phyloP scores from a whole-genome alignment of 2,113 vertebrate species.

The Romanogobio albipinnatus region DNA sequence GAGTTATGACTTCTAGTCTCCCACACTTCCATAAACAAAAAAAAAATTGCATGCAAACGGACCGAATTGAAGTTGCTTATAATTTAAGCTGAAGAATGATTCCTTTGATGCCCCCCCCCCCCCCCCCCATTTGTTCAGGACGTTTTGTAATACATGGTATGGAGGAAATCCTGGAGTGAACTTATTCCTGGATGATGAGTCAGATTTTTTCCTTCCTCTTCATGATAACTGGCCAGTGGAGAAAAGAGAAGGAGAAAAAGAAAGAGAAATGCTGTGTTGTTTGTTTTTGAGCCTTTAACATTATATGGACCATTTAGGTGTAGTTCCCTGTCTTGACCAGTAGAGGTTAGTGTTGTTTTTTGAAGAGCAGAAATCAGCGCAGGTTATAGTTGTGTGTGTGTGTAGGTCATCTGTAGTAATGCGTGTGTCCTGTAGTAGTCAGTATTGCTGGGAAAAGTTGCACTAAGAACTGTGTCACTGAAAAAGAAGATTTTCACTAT shows the following conservation, averaged over 20 bases:
- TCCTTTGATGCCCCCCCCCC: too few relatives aligned
- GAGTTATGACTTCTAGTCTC: constrained; percentile 7
- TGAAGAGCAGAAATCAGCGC: neutral
- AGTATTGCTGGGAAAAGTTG: constrained; percentile 47
- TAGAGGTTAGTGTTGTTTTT: constrained; percentile 46
- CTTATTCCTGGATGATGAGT: neutral
- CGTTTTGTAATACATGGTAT: neutral
- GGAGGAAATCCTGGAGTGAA: constrained; percentile 26
- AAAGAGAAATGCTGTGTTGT: neutral
- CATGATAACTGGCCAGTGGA: neutral
- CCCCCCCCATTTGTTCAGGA: neutral
- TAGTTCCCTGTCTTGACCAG: constrained; percentile 38
- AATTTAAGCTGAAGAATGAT: neutral
- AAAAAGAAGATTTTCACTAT: constrained; percentile 16
- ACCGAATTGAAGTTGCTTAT: neutral
- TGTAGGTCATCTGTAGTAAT: constrained; percentile 43
- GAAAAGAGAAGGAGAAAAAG: neutral
- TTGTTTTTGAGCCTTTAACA: neutral
- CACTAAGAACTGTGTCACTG: neutral
- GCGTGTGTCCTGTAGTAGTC: constrained; percentile 59
- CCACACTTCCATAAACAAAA: neutral
- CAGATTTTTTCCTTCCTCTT: neutral
- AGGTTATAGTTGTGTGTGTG: neutral
- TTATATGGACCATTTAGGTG: neutral
- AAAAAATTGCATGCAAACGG: neutral